A percentile compares a stretch with the other conserved stretches of the same genome.
Conservation (phyloP, 2,888 invertebrate species). For the Cerastoderma edule region DNA sequence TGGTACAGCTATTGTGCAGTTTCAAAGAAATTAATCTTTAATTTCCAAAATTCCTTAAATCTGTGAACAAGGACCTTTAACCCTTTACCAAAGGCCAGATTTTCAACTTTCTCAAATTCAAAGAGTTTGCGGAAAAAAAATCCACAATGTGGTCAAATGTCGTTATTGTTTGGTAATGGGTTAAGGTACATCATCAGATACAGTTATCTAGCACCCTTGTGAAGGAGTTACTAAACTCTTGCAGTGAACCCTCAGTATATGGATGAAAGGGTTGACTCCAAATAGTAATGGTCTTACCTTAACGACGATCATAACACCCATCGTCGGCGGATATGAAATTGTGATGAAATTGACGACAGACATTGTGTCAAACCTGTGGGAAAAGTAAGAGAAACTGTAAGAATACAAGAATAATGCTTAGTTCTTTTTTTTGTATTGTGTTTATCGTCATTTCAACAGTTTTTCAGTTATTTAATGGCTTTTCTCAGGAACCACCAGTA, state of each 20-base stretch:
- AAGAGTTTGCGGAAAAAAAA: too few species aligned
- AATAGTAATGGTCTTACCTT: slow-evolving; percentile 36
- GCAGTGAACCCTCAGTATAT: background rate
- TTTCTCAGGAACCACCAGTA: too few species aligned
- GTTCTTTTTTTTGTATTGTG: too few species aligned
- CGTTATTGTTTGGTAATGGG: background rate
- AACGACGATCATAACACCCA: slow-evolving; percentile 43
- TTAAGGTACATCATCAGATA: background rate
- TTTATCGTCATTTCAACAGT: too few species aligned
- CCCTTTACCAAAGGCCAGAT: too few species aligned
- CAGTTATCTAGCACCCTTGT: too few species aligned
- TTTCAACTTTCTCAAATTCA: too few species aligned
- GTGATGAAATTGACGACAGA: slow-evolving; percentile 56
- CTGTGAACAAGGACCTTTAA: too few species aligned
- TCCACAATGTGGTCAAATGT: background rate
- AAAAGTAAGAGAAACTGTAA: background rate
- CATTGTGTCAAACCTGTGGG: slow-evolving; percentile 57
- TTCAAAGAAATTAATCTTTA: too few species aligned
- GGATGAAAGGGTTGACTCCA: background rate
- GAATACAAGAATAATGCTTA: background rate
- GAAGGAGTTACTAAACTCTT: background rate
- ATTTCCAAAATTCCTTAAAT: too few species aligned
- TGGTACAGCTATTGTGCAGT: too few species aligned
- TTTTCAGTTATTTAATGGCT: too few species aligned
- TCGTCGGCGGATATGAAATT: slow-evolving; percentile 50